Base-by-base conservation (phyloP, 2,113 vertebrate species). In the Prionailurus viverrinus region DNA sequence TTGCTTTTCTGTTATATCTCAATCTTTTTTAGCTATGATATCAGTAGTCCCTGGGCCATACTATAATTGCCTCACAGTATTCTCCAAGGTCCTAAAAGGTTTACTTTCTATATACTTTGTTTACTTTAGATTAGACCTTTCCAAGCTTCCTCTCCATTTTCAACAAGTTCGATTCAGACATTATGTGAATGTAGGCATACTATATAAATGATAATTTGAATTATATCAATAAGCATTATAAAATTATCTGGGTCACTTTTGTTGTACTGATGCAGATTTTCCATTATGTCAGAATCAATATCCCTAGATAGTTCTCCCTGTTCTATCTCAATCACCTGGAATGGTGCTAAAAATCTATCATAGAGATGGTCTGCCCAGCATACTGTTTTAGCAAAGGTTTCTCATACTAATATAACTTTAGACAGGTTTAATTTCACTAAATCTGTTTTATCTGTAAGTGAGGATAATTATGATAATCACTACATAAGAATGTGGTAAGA, bases 361-460 rank as follows among this genome's bases (percentile, higher is more conserved):
- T 14, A 51, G 8, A 53, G 4, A 19, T 27, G 9, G 31, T 33
- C 15, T 5, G 2, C 7, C 7, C 13, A 19, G 14, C 18, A 68
- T 8, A 66, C 1, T 53, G 6, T 69, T 29, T 78, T 45, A 76
- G 29, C 18, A 23, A 6, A 27, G 15, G 12, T 69, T 27, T 94
- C 19, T n/a, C 7, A 27, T 2, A 36, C 1, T 15, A 81, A 87
- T 33, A 39, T 39, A 66, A 66, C 27, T 86, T 48, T 27, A 7
- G 29, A 79, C 19, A 92, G 18, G 55, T 82, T 61, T 68, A 65
- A 85, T 86, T 88, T 82, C 23, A 41, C 58, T 92, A 74, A 81
- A 11, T 2, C 19, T 92, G 13, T n/a, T 73, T 48, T 29, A 80
- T 74, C 21, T 89, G 9, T 39, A 81, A 85, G 63, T 33, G 27